Evolutionary conservation across 1,140 invertebrate genomes (phyloP).

Genomic region (Bombus confusus): DNA sequence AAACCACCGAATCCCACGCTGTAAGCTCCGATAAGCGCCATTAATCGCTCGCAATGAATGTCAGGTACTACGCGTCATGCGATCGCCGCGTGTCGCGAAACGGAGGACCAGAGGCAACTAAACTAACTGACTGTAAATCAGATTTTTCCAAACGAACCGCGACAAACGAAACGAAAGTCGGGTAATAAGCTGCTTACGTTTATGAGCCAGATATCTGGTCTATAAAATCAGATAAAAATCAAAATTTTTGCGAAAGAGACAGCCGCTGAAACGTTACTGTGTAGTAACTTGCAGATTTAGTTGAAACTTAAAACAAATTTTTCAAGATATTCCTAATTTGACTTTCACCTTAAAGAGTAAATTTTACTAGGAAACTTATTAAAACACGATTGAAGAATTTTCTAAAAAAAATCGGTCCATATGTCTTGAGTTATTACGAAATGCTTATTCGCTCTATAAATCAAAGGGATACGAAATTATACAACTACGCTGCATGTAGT

Average conservation of each 20-base stretch:
- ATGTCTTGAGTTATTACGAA: too few relatives aligned
- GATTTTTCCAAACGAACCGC: not conserved
- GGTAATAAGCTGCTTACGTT: not conserved
- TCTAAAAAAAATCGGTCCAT: not conserved
- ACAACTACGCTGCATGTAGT: too few relatives aligned
- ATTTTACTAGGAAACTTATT: too few relatives aligned
- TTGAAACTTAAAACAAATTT: too few relatives aligned
- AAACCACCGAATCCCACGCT: not conserved
- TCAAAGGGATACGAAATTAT: too few relatives aligned
- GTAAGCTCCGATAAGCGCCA: not conserved
- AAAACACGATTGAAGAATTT: too few relatives aligned
- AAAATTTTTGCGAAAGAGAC: not conserved
- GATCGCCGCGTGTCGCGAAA: not conserved
- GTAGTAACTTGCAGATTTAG: too few relatives aligned
- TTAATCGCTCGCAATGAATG: not conserved
- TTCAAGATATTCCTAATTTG: too few relatives aligned
- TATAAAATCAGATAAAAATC: not conserved
- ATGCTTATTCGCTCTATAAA: too few relatives aligned
- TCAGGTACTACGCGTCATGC: not conserved
- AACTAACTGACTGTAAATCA: not conserved
- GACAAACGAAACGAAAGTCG: not conserved
- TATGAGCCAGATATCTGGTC: not conserved
- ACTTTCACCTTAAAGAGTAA: too few relatives aligned
- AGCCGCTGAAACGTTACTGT: too few relatives aligned
- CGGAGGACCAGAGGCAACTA: not conserved